Evolutionary conservation across 2,888 invertebrate species (phyloP), one percentile per base, ranked within the genome.

Genomic region (Trissolcus brochymenae): DNA sequence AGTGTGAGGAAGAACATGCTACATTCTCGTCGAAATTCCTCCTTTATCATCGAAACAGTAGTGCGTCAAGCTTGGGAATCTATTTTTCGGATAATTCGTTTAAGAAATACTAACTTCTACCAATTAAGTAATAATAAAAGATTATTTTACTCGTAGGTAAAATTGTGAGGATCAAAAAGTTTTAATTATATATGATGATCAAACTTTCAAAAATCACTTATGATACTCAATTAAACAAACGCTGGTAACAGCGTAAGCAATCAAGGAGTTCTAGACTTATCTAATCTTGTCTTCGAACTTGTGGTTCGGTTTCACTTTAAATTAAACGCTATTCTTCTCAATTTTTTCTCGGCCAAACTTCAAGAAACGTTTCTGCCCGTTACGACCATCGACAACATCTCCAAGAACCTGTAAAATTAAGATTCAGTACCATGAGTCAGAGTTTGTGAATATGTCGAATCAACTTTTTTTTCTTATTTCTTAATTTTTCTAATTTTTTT

Each of bases 301-400:
- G 72, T 43, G 77, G 68, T 68, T 77, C 50, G 56, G 70, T 68
- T 62, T 71, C 67, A 68, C 64, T 72, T 72, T 73, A 68, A 73
- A 78, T 78, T 78, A 74, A 66, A 74, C 68, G 62, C 66, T 61
- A 65, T 60, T 78, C 61, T 60, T 67, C 74, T 70, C 78, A 74
- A 74, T 78, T 74, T 78, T 74, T 78, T 54, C 59, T 29, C 60
- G 53, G 25, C 53, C 59, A 17, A 78, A 73, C 56, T 78, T 74
- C 40, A 55, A 56, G 61, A 49, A 81, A 80, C 79, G 81, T 79
- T 78, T 71, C 67, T 66, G 53, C 29, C 54, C 61, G 79, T 72
- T 65, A 68, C 81, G 79, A 79, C 78, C 80, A 82, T 82, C 83
- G 79, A 78, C 66, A 78, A 74, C 71, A 75, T 78, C 67, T 59